Conservation (phyloP, 1,140 invertebrate species). For the Pogonomyrmex barbatus region DNA sequence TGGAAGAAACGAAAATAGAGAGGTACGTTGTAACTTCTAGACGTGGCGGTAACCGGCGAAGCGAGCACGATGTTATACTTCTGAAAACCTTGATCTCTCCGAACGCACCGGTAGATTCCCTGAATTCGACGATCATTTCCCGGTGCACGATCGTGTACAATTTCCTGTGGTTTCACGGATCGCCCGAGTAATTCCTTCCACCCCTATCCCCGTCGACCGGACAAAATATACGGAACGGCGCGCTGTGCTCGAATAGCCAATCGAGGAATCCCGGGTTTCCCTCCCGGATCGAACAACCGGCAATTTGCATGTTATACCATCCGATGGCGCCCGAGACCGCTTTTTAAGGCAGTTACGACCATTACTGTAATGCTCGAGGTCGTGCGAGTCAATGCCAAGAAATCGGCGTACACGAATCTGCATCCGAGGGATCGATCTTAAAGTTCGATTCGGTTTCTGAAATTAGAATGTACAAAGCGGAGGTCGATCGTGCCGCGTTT, state of each 20-base stretch:
- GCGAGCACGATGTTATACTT: conserved; percentile 17
- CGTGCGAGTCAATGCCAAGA: conserved; percentile 74
- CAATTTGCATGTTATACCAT: conserved; percentile 74
- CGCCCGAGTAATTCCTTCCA: conserved; percentile 56
- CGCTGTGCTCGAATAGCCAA: conserved; percentile 53
- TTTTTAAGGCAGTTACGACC: conserved; percentile 73
- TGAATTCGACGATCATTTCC: conserved; percentile 61
- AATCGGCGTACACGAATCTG: conserved; percentile 44
- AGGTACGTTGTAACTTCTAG: conserved; percentile 43
- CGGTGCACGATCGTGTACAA: conserved; percentile 67
- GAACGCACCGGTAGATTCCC: conserved; percentile 41
- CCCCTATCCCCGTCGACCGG: conserved; percentile 39
- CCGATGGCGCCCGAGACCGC: conserved; percentile 71
- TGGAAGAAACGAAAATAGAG: conserved; percentile 44
- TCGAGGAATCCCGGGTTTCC: conserved; percentile 63
- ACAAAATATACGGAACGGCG: conserved; percentile 35
- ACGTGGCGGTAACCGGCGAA: not conserved
- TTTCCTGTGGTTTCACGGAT: conserved; percentile 72
- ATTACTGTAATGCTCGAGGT: conserved; percentile 75
- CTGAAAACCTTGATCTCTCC: conserved; percentile 44
- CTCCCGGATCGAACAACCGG: conserved; percentile 63
- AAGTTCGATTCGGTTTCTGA: conserved; percentile 37
- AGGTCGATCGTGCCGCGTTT: not conserved
- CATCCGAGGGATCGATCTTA: conserved; percentile 48
- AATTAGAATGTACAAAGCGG: conserved; percentile 50